These are phyloP conservation scores for Sylvia borin DNA, from an alignment of 2,797 vertebrate species.

Conservation along the genomic window DNA sequence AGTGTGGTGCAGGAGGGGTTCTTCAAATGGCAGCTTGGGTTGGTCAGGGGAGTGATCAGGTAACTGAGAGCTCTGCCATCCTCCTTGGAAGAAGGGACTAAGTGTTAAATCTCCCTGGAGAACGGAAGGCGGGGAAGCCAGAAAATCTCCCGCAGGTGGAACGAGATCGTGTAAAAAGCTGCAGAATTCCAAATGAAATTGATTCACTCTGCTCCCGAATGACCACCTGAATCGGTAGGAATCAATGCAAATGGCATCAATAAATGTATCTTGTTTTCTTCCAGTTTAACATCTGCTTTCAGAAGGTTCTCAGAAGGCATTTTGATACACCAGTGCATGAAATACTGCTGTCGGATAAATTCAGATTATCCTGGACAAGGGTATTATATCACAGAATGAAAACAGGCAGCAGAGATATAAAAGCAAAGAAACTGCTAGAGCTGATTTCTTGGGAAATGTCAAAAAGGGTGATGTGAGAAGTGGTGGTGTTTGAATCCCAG, in stretches of 20 bases:
- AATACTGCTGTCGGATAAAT: neutral
- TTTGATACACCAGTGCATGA: neutral
- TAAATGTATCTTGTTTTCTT: neutral
- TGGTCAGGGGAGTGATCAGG: neutral
- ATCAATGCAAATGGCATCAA: slow-evolving; percentile 20
- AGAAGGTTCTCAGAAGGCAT: neutral
- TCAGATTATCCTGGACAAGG: neutral
- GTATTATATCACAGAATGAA: neutral
- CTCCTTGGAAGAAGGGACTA: neutral
- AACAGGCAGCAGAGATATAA: neutral
- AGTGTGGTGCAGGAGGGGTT: neutral
- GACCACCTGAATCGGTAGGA: neutral
- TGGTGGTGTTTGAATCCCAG: neutral
- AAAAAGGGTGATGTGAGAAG: neutral
- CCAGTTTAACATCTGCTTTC: neutral
- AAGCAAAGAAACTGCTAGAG: neutral
- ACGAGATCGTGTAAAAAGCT: neutral
- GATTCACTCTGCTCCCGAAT: neutral
- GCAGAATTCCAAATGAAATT: neutral
- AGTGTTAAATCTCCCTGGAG: neutral
- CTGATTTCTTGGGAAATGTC: neutral
- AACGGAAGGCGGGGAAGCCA: neutral
- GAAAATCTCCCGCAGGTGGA: neutral
- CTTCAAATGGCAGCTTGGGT: neutral
- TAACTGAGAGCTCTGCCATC: neutral